Conservation (phyloP, 2,113 vertebrate genomes). For the Mirza zaza region DNA sequence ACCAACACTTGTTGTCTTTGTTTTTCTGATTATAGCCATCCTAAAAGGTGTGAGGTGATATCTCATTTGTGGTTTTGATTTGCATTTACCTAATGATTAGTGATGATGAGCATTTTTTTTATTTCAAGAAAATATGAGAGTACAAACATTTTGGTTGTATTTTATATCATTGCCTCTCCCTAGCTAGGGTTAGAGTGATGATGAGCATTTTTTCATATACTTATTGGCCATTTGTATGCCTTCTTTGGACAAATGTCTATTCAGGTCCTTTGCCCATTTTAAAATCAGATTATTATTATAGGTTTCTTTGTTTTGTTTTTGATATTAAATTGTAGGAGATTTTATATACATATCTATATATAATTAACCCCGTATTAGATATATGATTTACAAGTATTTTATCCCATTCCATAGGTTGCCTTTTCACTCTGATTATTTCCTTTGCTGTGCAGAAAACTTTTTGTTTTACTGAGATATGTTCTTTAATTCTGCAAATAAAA, state of each 20-base stretch:
- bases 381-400: not conserved
- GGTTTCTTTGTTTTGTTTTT: not conserved
- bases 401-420: not conserved
- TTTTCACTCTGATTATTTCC: not conserved
- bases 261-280: not conserved
- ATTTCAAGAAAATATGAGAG: no score
- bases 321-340: not conserved
- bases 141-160: no score
- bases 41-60: not conserved
- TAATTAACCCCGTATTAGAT: not conserved
- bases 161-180: no score
- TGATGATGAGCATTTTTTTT: not conserved
- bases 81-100: not conserved
- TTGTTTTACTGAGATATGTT: not conserved
- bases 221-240: not conserved
- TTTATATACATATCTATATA: not conserved
- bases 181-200: no score
- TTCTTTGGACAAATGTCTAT: not conserved
- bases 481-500: constrained; percentile 14
- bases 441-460: not conserved
- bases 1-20: no score
- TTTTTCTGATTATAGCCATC: not conserved
- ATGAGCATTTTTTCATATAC: not conserved
- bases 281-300: not conserved
- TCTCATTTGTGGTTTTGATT: not conserved